A percentile compares a stretch with the other conserved stretches of the same genome.
phyloP scores from a whole-genome alignment of 2,888 invertebrate genomes.

The Polydrusus pterygomalis region DNA sequence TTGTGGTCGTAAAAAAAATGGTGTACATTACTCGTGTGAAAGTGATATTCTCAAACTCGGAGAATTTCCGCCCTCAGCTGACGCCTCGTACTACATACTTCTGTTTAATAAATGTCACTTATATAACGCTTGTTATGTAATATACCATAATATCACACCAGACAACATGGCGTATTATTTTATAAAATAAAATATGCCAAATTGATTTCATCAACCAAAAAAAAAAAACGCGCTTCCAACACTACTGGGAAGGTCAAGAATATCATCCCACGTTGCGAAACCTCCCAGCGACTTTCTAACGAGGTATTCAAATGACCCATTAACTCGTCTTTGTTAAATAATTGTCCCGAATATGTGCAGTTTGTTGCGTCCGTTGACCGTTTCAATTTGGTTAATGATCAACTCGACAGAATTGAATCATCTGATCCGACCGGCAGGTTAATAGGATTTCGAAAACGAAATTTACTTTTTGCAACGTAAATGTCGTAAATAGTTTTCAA shows the following conservation, averaged over 20 bases:
- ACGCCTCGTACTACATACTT: no score
- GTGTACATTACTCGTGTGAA: no score
- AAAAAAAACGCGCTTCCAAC: no score
- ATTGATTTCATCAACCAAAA: no score
- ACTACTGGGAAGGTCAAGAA: neutral
- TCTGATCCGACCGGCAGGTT: conserved; percentile 29
- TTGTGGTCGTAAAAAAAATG: no score
- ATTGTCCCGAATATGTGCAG: conserved; percentile 44
- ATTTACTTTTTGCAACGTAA: conserved; percentile 7
- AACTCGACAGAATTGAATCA: conserved; percentile 34
- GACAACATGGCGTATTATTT: no score
- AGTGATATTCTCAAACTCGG: no score
- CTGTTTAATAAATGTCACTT: no score
- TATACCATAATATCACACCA: no score
- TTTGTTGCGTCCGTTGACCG: conserved; percentile 38
- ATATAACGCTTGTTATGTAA: no score
- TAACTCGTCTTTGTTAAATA: conserved; percentile 46
- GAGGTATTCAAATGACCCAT: conserved; percentile 41
- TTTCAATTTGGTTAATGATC: conserved; percentile 38
- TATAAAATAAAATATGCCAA: no score
- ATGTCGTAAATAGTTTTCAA: neutral
- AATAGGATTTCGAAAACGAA: conserved; percentile 16
- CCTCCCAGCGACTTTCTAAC: conserved; percentile 37
- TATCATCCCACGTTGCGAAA: conserved; percentile 22
- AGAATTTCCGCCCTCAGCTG: no score